phyloP scores from a whole-genome alignment of 2,797 vertebrate genomes.

The Glyptemys insculpta region DNA sequence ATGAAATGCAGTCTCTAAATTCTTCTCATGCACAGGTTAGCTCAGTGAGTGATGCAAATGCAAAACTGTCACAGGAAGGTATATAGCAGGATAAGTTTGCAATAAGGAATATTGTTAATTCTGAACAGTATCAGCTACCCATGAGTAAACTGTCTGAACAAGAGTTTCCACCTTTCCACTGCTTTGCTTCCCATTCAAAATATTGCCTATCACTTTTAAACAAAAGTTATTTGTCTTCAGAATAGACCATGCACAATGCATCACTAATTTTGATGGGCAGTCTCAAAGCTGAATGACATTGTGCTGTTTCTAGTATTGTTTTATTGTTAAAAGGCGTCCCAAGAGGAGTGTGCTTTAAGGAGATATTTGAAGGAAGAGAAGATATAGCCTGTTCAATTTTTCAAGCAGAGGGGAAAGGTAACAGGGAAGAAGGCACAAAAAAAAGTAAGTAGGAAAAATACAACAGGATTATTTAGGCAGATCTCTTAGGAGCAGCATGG shows the following conservation, averaged over 20 bases:
- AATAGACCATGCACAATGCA: not conserved
- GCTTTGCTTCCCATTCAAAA: not conserved
- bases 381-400: constrained; percentile 12
- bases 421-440: not conserved
- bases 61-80: not conserved
- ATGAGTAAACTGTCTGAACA: not conserved
- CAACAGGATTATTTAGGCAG: not conserved
- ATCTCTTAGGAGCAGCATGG: not conserved
- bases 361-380: not conserved
- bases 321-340: constrained; percentile 11
- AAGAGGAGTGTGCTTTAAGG: not conserved
- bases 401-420: not conserved
- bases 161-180: not conserved
- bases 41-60: not conserved
- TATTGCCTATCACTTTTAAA: not conserved
- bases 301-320: not conserved
- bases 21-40: not conserved
- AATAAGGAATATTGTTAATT: not conserved
- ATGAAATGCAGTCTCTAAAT: not conserved
- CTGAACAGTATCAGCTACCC: not conserved
- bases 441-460: not conserved
- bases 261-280: not conserved
- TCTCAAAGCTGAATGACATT: not conserved
- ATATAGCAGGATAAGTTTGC: not conserved
- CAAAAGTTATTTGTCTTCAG: not conserved